Evolutionary conservation across 2,797 vertebrate genomes (phyloP), one percentile per base, ranked within the genome.

Genomic region (Natrix natrix): DNA sequence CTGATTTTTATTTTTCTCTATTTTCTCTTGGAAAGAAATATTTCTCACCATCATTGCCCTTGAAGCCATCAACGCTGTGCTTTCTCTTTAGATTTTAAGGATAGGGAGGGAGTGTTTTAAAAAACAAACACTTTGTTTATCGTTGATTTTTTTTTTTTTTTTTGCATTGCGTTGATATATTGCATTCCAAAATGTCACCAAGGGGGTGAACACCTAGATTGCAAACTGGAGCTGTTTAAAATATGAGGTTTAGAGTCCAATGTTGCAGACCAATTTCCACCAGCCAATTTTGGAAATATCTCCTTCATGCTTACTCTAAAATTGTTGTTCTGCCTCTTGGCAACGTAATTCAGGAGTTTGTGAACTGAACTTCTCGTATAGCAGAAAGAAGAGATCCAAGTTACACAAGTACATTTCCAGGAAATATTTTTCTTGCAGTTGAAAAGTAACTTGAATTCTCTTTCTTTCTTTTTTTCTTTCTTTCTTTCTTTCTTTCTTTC

Each of bases 361-460:
- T 48, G 86, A 48, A 24, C 52, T n/a, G 17, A 26, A 86, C 20
- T 5, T 32, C 54, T 87, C 22, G 24, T 55, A 22, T 43, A 59
- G 26, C 20, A 91, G 32, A 90, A 90, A 74, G 26, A 90, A 90
- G 37, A 87, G 7, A 11, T 61, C 57, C 22, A 90, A 12, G 61
- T 90, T 91, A 59, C 78, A 11, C 69, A 93, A 90, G 4, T 69
- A 13, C 24, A 26, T 57, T 87, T 87, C 61, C 26, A 90, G 89
- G 60, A 66, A 87, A 69, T 90, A 55, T 16, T 69, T 59, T 91
- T 60, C n/a, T 90, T 93, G n/a, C 37, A 87, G 59, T 74, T 69
- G 52, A 14, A 86, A 61, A 86, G 20, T 13, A 74, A 52, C 59
- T 57, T 93, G 88, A 92, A 60, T 61, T 86, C 13, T 14, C 2